Percentiles rank a stretch among this genome's conserved stretches.
These are phyloP conservation scores for Pelvicachromis taeniatus DNA, from an alignment of 2,113 vertebrate species.

Conservation along the genomic window DNA sequence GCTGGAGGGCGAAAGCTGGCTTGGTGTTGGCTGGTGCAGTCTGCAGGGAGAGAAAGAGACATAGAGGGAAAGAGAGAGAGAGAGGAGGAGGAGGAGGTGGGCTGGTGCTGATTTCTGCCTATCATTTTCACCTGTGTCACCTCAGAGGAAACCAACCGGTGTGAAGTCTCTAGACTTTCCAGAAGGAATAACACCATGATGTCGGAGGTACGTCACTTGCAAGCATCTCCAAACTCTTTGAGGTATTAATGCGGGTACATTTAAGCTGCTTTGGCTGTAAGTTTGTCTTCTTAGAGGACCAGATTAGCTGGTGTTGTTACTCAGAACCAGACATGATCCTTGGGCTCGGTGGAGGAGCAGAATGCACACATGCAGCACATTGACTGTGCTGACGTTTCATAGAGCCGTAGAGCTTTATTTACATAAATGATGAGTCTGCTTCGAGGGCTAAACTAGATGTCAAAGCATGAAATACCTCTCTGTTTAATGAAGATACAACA, in stretches of 20 bases:
- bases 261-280: constrained; percentile 20
- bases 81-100: neutral
- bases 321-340: neutral
- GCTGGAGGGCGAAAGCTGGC: constrained; percentile 37
- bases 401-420: neutral
- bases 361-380: neutral
- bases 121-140: constrained; percentile 25
- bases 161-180: neutral
- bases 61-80: neutral
- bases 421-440: neutral
- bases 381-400: neutral
- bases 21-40: constrained; percentile 46
- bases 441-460: neutral
- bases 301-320: neutral
- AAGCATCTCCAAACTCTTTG: neutral
- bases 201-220: neutral
- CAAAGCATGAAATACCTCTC: neutral
- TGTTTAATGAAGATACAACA: neutral
- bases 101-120: neutral
- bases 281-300: neutral
- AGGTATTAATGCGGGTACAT: constrained; percentile 5
- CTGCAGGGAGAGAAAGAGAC: neutral
- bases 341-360: neutral
- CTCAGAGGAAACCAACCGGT: neutral
- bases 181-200: neutral